These are phyloP conservation scores for Seira ritae DNA, from an alignment of 2,888 invertebrate genomes.

Conservation along the genomic window DNA sequence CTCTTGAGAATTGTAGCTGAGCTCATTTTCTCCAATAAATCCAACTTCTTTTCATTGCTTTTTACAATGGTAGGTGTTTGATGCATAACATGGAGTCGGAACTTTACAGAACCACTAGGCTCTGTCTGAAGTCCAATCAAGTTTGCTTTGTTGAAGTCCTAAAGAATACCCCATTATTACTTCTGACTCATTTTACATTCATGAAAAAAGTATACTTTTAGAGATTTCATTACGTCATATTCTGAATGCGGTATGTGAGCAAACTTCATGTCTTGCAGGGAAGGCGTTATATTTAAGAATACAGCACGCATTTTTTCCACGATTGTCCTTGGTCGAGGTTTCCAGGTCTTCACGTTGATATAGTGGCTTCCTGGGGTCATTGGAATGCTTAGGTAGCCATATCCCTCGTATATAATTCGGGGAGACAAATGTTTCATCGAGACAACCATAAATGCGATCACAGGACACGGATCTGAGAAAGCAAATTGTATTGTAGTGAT, in stretches of 20 bases:
- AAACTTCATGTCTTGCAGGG: conserved; percentile 68
- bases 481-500: too few species aligned
- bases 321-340: conserved; percentile 59
- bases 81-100: conserved; percentile 68
- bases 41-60: conserved; percentile 54
- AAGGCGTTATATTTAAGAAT: conserved; percentile 69
- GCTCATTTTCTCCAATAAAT: conserved; percentile 71
- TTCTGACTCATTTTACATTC: too few species aligned
- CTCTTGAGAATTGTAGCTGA: conserved; percentile 71
- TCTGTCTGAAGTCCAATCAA: conserved; percentile 68
- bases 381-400: conserved; percentile 67
- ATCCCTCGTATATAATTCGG: conserved; percentile 69
- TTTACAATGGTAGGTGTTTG: conserved; percentile 50
- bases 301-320: conserved; percentile 66
- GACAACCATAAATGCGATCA: conserved; percentile 65
- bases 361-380: conserved; percentile 67
- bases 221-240: conserved; percentile 49
- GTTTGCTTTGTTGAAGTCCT: conserved; percentile 67
- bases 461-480: conserved; percentile 62
- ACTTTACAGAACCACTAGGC: conserved; percentile 65
- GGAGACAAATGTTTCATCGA: conserved; percentile 61
- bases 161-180: not conserved
- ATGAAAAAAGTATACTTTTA: too few species aligned
- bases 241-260: conserved; percentile 64
- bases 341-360: conserved; percentile 67